phyloP scores from a whole-genome alignment of 1,140 invertebrate species.

The Saccostrea echinata region DNA sequence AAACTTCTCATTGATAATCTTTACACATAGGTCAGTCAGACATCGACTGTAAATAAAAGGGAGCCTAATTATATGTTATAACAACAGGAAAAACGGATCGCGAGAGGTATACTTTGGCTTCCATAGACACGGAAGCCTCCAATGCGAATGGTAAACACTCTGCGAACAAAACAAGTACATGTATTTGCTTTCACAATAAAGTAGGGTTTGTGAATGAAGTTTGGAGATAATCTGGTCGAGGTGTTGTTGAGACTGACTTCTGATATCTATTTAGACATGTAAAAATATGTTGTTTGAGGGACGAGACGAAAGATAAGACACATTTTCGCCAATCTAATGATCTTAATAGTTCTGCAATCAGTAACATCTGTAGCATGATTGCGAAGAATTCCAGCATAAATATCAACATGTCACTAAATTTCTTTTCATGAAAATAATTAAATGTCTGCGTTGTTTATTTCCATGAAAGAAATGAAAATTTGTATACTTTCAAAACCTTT shows the following conservation, averaged over 20 bases:
- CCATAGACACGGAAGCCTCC: neutral
- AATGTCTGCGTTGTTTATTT: neutral
- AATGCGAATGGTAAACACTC: neutral
- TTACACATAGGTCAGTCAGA: neutral
- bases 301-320: neutral
- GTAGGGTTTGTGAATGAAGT: conserved; percentile 14
- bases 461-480: too few relatives aligned
- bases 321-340: neutral
- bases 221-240: neutral
- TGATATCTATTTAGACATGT: conserved; percentile 17
- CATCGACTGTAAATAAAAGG: neutral
- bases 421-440: neutral
- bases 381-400: neutral
- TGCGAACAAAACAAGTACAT: neutral
- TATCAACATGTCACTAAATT: neutral
- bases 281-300: conserved; percentile 1
- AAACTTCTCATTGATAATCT: too few relatives aligned
- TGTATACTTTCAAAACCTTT: too few relatives aligned
- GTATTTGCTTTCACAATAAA: conserved; percentile 10
- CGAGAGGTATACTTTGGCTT: neutral
- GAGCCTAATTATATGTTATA: conserved; percentile 1
- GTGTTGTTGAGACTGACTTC: neutral
- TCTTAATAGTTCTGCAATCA: conserved; percentile 24
- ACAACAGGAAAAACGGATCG: conserved; percentile 7
- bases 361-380: neutral